Conservation (phyloP, 2,113 vertebrate genomes). For the Carollia perspicillata region DNA sequence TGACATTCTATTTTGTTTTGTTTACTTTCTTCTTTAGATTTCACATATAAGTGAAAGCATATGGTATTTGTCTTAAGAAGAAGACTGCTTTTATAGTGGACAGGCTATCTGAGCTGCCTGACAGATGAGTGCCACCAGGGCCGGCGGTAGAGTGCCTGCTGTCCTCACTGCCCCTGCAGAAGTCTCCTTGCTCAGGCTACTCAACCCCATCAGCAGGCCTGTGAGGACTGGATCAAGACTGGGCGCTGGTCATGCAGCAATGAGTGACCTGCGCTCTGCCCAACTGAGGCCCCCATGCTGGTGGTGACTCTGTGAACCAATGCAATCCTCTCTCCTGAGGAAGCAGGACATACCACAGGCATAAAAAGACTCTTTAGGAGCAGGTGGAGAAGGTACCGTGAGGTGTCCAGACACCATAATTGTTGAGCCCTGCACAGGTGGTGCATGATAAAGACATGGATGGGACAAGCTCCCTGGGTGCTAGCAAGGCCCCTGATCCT, state of each 20-base stretch:
- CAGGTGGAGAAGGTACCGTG: too few relatives aligned
- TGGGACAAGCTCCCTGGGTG: background rate
- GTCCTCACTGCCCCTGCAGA: too few relatives aligned
- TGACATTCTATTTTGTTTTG: background rate
- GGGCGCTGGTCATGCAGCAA: background rate
- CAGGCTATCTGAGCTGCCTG: too few relatives aligned
- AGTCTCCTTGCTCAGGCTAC: background rate
- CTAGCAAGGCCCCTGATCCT: background rate
- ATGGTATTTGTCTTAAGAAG: background rate
- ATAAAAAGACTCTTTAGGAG: background rate
- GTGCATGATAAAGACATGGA: too few relatives aligned
- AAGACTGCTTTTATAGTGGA: too few relatives aligned
- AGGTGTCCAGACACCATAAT: background rate
- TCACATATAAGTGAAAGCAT: background rate
- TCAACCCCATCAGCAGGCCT: background rate
- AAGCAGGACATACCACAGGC: background rate
- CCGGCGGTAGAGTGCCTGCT: background rate
- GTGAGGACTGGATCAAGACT: background rate
- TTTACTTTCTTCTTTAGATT: background rate
- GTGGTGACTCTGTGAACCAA: too few relatives aligned
- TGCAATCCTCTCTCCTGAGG: background rate
- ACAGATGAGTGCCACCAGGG: background rate
- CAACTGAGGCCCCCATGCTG: background rate
- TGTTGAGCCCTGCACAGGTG: background rate
- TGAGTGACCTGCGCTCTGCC: background rate